These are phyloP conservation scores for Eugnorisma glareosa DNA, from an alignment of 2,888 invertebrate species.

Conservation along the genomic window DNA sequence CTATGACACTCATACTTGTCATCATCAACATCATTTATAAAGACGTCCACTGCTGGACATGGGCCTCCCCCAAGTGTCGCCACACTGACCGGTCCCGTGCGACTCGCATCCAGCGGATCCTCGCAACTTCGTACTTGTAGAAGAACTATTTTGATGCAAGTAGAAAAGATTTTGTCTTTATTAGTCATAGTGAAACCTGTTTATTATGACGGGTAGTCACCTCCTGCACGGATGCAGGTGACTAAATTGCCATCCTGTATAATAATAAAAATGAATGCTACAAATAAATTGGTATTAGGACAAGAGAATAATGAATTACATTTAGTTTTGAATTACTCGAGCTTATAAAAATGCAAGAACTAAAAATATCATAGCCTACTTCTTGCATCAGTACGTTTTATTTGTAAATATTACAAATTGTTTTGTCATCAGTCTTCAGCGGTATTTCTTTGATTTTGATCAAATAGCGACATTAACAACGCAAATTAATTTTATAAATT, in stretches of 20 bases:
- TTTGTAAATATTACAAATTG: constrained; percentile 60
- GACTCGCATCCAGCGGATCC: too few species aligned
- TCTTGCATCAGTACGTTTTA: constrained; percentile 41
- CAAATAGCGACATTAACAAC: constrained; percentile 25
- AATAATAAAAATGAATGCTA: not conserved
- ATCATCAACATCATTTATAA: too few species aligned
- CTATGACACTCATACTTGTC: not conserved
- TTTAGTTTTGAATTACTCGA: constrained; percentile 25
- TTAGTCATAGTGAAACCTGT: not conserved
- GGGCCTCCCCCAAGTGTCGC: too few species aligned
- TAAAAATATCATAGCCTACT: constrained; percentile 40
- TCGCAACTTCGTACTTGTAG: too few species aligned
- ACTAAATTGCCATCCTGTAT: not conserved
- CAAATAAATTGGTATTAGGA: not conserved
- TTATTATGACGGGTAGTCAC: not conserved
- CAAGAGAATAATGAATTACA: not conserved
- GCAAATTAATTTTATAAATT: constrained; percentile 13
- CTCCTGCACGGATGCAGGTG: not conserved
- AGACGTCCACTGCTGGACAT: too few species aligned
- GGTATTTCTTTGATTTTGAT: constrained; percentile 60
- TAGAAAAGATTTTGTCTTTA: not conserved
- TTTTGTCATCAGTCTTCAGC: constrained; percentile 72
- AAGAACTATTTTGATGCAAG: not conserved
- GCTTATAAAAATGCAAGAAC: constrained; percentile 39
- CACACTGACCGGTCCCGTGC: too few species aligned